Percentiles rank a stretch among this genome's conserved stretches.
Evolutionary conservation across 2,797 vertebrate species (phyloP).

Genomic region (Galago senegalensis): DNA sequence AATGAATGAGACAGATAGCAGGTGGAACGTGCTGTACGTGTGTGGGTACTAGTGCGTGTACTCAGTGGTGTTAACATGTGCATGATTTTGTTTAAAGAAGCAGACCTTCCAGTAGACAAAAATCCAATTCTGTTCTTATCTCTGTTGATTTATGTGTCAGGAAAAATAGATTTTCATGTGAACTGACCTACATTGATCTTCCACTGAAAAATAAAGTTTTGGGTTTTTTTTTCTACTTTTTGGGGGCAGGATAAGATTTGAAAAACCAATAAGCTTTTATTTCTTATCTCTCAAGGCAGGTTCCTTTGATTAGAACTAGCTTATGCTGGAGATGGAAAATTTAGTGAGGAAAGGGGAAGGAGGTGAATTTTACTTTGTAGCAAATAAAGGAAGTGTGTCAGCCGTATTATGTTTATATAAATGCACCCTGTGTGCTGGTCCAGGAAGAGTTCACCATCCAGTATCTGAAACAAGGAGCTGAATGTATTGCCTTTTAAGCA

Average conservation of each 20-base stretch:
- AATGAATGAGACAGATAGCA: not conserved
- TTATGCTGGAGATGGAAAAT: conserved; percentile 15
- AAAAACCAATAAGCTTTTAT: conserved; percentile 16
- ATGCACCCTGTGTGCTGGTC: not conserved
- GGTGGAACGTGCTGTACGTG: not conserved
- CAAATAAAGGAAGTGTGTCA: not conserved
- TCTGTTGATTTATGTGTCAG: not conserved
- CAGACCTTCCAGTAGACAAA: not conserved
- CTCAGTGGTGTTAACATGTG: not conserved
- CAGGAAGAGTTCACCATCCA: not conserved
- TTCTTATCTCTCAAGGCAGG: not conserved
- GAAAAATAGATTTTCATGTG: not conserved
- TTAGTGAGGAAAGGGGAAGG: not conserved
- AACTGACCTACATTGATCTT: not conserved
- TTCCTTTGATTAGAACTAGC: not conserved
- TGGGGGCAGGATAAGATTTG: not conserved
- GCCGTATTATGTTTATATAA: not conserved
- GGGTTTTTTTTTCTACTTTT: not conserved
- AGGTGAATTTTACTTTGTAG: not conserved
- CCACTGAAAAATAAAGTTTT: not conserved
- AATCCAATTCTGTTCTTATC: not conserved
- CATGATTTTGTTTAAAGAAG: conserved; percentile 29
- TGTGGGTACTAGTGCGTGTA: not conserved
- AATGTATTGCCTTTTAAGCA: not conserved
- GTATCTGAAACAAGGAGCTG: not conserved